A percentile compares a stretch with the other conserved stretches of the same genome.
phyloP scores from a whole-genome alignment of 2,113 vertebrate species.

The Daboia siamensis region DNA sequence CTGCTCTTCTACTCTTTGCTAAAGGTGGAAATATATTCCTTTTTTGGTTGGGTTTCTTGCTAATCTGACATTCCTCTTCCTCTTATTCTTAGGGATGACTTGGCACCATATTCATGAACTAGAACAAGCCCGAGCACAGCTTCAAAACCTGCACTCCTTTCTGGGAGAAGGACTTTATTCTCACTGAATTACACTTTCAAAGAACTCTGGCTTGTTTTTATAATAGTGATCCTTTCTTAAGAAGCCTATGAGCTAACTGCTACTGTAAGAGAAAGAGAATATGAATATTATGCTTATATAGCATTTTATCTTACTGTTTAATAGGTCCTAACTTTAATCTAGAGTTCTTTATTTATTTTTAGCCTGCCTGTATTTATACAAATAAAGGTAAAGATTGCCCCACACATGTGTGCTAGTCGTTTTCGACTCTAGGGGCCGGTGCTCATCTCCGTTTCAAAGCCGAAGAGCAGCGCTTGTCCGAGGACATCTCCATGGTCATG shows the following conservation, averaged over 20 bases:
- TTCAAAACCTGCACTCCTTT: background rate
- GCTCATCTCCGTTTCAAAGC: too few relatives aligned
- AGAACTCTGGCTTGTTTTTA: background rate
- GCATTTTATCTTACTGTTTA: background rate
- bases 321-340: background rate
- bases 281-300: background rate
- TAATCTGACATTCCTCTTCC: background rate
- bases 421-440: too few relatives aligned
- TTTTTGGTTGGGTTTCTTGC: background rate
- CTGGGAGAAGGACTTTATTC: background rate
- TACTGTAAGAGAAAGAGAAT: background rate
- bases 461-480: too few relatives aligned
- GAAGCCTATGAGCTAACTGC: background rate
- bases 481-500: too few relatives aligned
- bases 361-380: too few relatives aligned
- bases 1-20: slow-evolving; percentile 14
- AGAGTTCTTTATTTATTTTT: background rate
- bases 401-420: too few relatives aligned
- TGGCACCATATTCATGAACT: background rate
- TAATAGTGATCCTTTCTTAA: background rate
- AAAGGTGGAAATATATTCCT: background rate
- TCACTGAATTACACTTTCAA: background rate
- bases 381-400: too few relatives aligned
- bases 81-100: background rate
- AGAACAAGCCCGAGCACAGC: background rate